Evolutionary conservation across 23 tunicate species (phyloP), one percentile per base, ranked within the genome.

Genomic region (Botrylloides violaceus): DNA sequence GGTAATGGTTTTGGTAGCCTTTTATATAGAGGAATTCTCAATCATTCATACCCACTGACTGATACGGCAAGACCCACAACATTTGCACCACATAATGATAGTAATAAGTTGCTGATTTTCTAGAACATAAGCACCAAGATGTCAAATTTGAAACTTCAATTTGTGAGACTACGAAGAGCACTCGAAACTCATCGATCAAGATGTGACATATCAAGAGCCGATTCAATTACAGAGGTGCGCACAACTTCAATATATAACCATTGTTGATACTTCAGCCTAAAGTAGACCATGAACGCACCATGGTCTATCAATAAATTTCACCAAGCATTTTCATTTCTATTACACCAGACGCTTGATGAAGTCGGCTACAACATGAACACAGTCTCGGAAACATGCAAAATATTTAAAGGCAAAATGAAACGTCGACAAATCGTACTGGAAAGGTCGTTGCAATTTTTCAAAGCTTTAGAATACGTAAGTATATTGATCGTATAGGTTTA

Each of bases 401-500:
- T 68, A 39, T 68, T 68, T 22, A 39, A 68, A 35, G 74, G 59
- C 6, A 66, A 75, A 29, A 47, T 87, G 50, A 32, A 55, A 21
- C 39, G 57, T 37, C 59, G 79, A 56, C 68, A 71, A 35, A 58
- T 80, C 25, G 21, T 80, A 9, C 34, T 87, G 37, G 76, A 87
- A 32, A 35, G 34, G 19, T 57, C 76, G 24, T 49, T 83, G 23
- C 32, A 32, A n/a, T 80, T 68, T 76, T 77, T 58, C 66, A 71
- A 63, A 50, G 49, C 81, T 0, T 57, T 73, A 3, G 77, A 87
- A 33, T 39, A 80, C 70, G 95, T 87, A 30, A 5, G 36, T 24
- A n/a, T n/a, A n/a, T n/a, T n/a, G n/a, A n/a, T n/a, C n/a, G n/a
- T n/a, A n/a, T n/a, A n/a, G n/a, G n/a, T n/a, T n/a, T n/a, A n/a